These are phyloP conservation scores for Catharus ustulatus DNA, from an alignment of 2,797 vertebrate species.

Conservation along the genomic window DNA sequence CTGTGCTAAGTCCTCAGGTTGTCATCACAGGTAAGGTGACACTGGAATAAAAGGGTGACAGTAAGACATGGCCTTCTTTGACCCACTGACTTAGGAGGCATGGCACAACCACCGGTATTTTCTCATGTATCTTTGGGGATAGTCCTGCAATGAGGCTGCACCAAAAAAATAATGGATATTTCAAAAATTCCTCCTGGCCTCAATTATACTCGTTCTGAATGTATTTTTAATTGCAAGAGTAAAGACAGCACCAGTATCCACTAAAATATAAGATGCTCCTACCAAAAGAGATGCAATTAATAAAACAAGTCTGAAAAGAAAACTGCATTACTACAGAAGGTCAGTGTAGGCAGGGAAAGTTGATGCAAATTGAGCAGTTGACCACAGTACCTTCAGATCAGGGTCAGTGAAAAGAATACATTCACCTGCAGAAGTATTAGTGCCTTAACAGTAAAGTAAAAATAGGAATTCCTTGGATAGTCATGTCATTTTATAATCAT, in stretches of 20 bases:
- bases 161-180: background rate
- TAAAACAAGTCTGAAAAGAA: background rate
- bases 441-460: background rate
- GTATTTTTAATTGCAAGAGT: background rate
- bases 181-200: background rate
- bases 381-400: background rate
- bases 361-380: background rate
- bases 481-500: rapidly evolving
- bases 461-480: background rate
- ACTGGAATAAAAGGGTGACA: background rate
- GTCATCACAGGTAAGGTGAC: background rate
- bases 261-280: background rate
- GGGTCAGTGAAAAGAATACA: background rate
- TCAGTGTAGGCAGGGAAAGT: background rate
- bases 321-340: background rate
- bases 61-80: rapidly evolving
- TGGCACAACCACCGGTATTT: background rate
- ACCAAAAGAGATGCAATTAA: background rate
- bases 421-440: background rate
- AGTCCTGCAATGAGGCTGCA: background rate
- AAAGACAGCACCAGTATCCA: background rate
- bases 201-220: background rate
- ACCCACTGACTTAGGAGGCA: background rate
- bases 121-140: background rate
- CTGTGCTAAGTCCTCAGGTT: background rate